These are phyloP conservation scores for Caenorhabditis brenneri DNA, from an alignment of 1,140 invertebrate species.

Conservation along the genomic window DNA sequence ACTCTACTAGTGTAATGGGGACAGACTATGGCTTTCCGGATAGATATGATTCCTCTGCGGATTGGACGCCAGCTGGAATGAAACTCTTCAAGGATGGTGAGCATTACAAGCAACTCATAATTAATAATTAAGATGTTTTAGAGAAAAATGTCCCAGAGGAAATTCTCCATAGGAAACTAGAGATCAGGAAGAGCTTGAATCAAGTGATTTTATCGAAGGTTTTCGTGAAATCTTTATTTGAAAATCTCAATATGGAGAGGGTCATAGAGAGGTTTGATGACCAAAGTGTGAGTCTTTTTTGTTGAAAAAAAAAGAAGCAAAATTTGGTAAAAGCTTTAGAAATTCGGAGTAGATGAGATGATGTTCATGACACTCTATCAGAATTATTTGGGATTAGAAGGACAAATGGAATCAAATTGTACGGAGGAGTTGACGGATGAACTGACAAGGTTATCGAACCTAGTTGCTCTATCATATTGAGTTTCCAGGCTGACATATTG, in stretches of 20 bases:
- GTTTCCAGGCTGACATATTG: conserved; percentile 2
- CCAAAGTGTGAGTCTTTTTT: background rate
- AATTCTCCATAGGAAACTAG: background rate
- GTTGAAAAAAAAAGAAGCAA: background rate
- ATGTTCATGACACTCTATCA: conserved; percentile 19
- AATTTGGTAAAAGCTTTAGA: background rate
- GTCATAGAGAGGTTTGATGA: conserved; percentile 6
- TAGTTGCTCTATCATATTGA: background rate
- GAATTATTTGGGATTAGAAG: conserved; percentile 34
- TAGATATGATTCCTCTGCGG: background rate
- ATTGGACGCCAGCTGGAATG: conserved; percentile 27
- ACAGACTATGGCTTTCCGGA: background rate
- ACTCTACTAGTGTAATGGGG: background rate
- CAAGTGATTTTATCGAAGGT: conserved; percentile 1
- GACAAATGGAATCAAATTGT: conserved; percentile 31
- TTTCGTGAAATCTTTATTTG: background rate
- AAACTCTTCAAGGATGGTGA: conserved; percentile 5
- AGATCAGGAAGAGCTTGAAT: background rate
- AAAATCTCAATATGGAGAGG: background rate
- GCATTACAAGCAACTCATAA: background rate
- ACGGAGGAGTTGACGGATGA: background rate
- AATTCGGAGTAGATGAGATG: conserved; percentile 32
- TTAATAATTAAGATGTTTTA: background rate
- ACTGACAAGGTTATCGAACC: background rate
- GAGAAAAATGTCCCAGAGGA: background rate